Evolutionary conservation across 2,797 vertebrate species (phyloP).

Genomic region (Helostoma temminkii): DNA sequence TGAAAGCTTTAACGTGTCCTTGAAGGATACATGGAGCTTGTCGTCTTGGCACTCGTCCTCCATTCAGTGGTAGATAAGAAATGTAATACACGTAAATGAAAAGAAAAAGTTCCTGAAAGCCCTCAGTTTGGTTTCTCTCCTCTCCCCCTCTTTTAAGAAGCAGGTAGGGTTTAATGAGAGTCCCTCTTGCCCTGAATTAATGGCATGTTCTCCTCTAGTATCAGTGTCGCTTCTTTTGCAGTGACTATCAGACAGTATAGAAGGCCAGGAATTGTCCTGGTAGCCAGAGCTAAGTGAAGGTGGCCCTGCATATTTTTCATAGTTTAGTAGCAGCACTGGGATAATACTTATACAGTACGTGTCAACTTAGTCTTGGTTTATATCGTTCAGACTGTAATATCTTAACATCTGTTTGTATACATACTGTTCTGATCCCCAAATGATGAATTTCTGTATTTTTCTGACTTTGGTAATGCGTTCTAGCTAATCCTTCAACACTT

Average conservation of each 20-base stretch:
- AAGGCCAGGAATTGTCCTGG: constrained; percentile 41
- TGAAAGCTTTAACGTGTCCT: constrained; percentile 31
- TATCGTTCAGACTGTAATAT: background rate
- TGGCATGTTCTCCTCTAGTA: constrained; percentile 53
- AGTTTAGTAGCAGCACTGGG: constrained; percentile 25
- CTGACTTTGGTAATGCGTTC: background rate
- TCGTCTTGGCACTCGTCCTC: constrained; percentile 27
- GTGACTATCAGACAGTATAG: constrained; percentile 55
- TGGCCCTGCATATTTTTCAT: constrained; percentile 45
- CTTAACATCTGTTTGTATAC: background rate
- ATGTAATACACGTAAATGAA: constrained; percentile 29
- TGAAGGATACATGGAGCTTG: constrained; percentile 27
- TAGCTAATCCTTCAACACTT: no score
- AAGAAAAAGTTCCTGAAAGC: constrained; percentile 24
- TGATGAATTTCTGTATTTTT: background rate
- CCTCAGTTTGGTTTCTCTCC: constrained; percentile 19
- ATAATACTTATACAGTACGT: no score
- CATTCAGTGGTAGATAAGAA: constrained; percentile 35
- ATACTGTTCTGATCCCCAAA: background rate
- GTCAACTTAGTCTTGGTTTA: no score
- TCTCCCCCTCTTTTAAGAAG: constrained; percentile 30
- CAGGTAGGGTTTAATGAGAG: constrained; percentile 72
- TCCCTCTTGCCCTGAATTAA: constrained; percentile 71
- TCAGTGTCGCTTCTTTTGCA: constrained; percentile 54
- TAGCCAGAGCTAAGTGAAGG: constrained; percentile 11